Evolutionary conservation across 2,113 vertebrate genomes (phyloP), one percentile per base, ranked within the genome.

Genomic region (Lamprotornis superbus): DNA sequence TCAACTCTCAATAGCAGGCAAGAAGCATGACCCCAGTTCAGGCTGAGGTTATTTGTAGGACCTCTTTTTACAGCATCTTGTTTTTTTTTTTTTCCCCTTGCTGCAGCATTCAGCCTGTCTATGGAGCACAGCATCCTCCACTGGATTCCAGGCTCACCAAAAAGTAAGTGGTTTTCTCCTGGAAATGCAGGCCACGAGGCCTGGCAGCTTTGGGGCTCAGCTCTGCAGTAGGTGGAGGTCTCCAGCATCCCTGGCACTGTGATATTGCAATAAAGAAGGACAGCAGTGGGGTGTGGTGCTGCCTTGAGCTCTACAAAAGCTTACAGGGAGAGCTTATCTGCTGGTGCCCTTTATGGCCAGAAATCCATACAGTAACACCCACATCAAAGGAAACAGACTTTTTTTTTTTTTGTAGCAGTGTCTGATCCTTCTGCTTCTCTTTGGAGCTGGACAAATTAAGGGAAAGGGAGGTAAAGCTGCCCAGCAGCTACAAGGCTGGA

Each of bases 101-200:
- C 78, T 95, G 83, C 96, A 99, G 99, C 71, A 98, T 99, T 86
- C 99, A 99, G 44, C 99, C 99, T 10, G 99, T 99, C 59, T 99
- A 99, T 81, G 99, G 99, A 97, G 99, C 99, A 20, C 99, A 99
- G 95, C 99, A 99, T 81, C 99, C 99, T 44, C 99, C 99, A 1
- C 97, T 99, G 78, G 99, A 99, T 82, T 98, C 99, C 20, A 97
- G 98, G 46, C 97, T 99, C 95, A 98, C 98, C 89, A 98, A 99
- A 96, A 98, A 98, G 99, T 99, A 98, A 98, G 99, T 98, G 94
- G 35, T 57, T 42, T 3, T 59, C 33, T 65, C 14, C 59, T 63
- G 31, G 30, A 78, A 33, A 5, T 0, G 4, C 57, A 61, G 59
- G 6, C 37, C 20, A 19, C 2, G 0, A 46, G 47, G 67, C 27